Percentiles rank a stretch among this genome's conserved stretches.
phyloP scores from a whole-genome alignment of 2,797 vertebrate genomes.

The Ptychobarbus kaznakovi region DNA sequence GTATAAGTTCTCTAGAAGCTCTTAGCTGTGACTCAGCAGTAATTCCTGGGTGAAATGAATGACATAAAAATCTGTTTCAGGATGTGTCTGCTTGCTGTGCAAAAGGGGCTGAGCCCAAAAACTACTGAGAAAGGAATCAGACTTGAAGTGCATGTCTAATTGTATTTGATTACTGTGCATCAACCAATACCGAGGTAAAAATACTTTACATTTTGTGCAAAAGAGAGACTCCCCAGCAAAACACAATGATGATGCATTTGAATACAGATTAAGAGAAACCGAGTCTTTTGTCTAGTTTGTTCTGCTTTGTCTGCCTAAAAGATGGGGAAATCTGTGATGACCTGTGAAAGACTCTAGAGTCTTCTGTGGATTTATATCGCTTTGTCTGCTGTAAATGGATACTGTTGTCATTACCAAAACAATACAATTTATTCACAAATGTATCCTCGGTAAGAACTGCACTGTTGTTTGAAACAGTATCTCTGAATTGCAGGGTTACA shows the following conservation, averaged over 20 bases:
- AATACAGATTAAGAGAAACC: not conserved
- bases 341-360: not conserved
- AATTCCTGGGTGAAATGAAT: constrained; percentile 50
- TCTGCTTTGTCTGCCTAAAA: constrained; percentile 22
- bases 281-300: constrained; percentile 9
- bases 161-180: constrained; percentile 63
- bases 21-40: constrained; percentile 48
- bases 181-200: constrained; percentile 50
- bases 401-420: constrained; percentile 43
- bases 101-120: constrained; percentile 45
- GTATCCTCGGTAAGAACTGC: constrained; percentile 13
- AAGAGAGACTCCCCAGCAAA: not conserved
- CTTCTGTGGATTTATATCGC: constrained; percentile 22
- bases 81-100: constrained; percentile 59
- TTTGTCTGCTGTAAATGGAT: constrained; percentile 43
- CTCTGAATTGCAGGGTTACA: constrained; percentile 42
- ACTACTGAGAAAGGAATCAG: constrained; percentile 43
- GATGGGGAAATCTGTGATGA: constrained; percentile 20
- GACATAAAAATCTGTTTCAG: constrained; percentile 44
- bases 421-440: constrained; percentile 37
- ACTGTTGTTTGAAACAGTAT: constrained; percentile 25
- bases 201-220: constrained; percentile 32
- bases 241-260: not conserved
- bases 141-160: constrained; percentile 60
- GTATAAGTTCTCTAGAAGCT: constrained; percentile 3